Base-by-base conservation (phyloP, 2,797 vertebrate genomes). In the Bovichtus variegatus region DNA sequence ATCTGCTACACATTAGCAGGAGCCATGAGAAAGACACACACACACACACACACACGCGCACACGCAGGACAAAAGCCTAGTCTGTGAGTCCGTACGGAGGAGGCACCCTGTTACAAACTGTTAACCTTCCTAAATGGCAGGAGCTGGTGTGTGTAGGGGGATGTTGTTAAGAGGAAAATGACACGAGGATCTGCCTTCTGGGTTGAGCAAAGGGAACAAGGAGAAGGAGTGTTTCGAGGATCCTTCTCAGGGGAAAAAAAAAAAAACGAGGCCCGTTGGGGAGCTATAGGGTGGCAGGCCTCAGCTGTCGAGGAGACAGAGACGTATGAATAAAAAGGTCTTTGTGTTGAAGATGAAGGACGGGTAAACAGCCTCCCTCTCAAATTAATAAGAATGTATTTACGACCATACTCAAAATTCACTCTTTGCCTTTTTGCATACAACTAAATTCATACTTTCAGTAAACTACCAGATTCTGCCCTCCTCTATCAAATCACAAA, bases 1-100 rank as follows among this genome's bases (percentile, higher is more conserved):
- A 94, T 94, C 94, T 95, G 94, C 90, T 94, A 87, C 89, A 90
- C 88, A 94, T 95, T 93, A 94, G 86, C 77, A 61, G 61, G 67
- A 87, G 81, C 63, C 67, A 88, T 66, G 85, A 86, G 87, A 84
- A 84, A 71, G 67, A 83, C 69, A 61, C 66, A 77, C 69, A 36
- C 75, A 40, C 68, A 55, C 54, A 46, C 49, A 40, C 29, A 27
- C 61, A 49, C 41, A 21, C 68, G n/a, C 27, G 13, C 50, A 21
- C 51, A 12, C 62, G 50, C 29, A 76, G 85, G 78, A 92, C 91
- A 93, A 93, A 91, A 89, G 89, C 80, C 78, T 76, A 13, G 83
- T 89, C 84, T 91, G 87, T 91, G 77, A 76, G 89, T 80, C 75
- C 4, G 70, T 74, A 74, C 12, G 86, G 83, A 92, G 86, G 89